Evolutionary conservation across 2,113 vertebrate genomes (phyloP), one percentile per base, ranked within the genome.

Genomic region (Cryptomyrus ogoouensis): DNA sequence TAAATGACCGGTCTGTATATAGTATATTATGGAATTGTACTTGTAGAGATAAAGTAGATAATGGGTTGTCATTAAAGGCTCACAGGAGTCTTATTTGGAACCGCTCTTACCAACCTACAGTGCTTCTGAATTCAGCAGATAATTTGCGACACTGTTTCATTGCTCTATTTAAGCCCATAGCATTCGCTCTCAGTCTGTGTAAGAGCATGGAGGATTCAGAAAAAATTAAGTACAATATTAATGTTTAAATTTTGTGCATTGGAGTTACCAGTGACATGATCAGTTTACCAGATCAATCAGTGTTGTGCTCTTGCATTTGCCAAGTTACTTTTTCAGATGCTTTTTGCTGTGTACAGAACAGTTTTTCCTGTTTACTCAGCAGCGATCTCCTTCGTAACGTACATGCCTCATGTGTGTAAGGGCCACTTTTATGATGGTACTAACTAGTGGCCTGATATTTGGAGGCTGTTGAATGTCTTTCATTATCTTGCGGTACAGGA

Each of bases 321-420:
- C 93, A 94, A 93, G 93, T 90, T 83, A 92, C 93, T 94, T 94
- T 91, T 92, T 93, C 94, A 94, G 93, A 95, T 95, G 94, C 94
- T 93, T 93, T 90, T 92, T 92, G 93, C 94, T 93, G 93, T 92
- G 90, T 92, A 92, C 89, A 90, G 91, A 91, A 91, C 91, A 92
- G 92, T 93, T 93, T 91, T 94, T 95, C 93, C 91, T 94, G 94
- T 95, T 95, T 95, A 94, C 93, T 95, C 94, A 95, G 94, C 94
- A 93, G 88, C 92, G 93, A 91, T 94, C 93, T 93, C 93, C 92
- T 93, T 91, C 89, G 80, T 93, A 94, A 46, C 70, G 3, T 31
- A 50, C 44, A 74, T 49, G 88, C 46, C 88, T 77, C 88, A 77
- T 89, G 58, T 88, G 46, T 44, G 5, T 74, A 39, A 31, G 3